phyloP scores from a whole-genome alignment of 2,888 invertebrate species.

The Ceriagrion tenellum region DNA sequence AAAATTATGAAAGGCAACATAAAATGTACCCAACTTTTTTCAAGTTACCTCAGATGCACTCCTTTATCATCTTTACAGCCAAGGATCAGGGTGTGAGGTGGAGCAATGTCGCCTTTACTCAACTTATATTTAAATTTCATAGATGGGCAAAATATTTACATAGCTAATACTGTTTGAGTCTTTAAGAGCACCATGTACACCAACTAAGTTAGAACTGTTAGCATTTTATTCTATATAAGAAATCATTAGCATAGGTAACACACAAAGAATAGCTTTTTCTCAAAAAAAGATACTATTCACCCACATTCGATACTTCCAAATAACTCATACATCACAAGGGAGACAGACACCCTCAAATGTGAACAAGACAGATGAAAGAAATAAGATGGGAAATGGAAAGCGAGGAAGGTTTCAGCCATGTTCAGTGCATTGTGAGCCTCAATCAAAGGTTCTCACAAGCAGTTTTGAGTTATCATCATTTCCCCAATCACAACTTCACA shows the following conservation, averaged over 20 bases:
- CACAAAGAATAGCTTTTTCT: too few relatives aligned
- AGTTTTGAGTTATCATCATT: not conserved
- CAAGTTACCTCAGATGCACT: not conserved
- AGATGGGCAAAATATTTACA: not conserved
- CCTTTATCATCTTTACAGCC: not conserved
- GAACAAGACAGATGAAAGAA: not conserved
- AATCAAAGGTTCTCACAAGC: not conserved
- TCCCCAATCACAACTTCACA: not conserved
- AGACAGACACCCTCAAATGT: too few relatives aligned
- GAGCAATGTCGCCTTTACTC: not conserved
- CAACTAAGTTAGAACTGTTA: too few relatives aligned
- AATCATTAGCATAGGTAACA: too few relatives aligned
- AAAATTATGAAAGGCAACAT: not conserved
- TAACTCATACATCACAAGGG: too few relatives aligned
- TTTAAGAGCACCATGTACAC: too few relatives aligned
- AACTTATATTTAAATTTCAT: not conserved
- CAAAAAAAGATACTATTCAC: too few relatives aligned
- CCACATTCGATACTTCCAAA: too few relatives aligned
- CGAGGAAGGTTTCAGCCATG: not conserved
- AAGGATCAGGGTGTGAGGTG: not conserved
- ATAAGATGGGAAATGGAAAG: not conserved
- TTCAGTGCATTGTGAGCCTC: not conserved
- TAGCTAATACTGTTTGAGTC: too few relatives aligned
- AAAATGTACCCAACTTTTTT: not conserved
- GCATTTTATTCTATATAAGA: too few relatives aligned